phyloP scores from a whole-genome alignment of 2,888 invertebrate species.

The Girardia tigrina region DNA sequence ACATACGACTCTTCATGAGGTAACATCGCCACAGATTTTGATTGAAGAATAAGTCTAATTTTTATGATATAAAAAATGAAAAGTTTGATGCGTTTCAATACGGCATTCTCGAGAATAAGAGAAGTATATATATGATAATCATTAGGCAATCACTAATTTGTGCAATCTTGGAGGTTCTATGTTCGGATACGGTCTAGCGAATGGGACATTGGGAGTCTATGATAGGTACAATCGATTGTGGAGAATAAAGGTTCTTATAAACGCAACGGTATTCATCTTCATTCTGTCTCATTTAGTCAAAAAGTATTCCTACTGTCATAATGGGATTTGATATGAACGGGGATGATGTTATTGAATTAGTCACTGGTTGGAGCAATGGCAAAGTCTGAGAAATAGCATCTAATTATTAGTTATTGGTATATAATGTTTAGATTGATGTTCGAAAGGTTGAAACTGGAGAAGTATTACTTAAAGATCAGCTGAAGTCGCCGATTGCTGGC shows the following conservation, averaged over 20 bases:
- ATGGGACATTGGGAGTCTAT: constrained; percentile 85
- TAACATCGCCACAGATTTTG: no score
- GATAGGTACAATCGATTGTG: constrained; percentile 54
- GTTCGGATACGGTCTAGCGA: constrained; percentile 74
- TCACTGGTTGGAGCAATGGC: constrained; percentile 73
- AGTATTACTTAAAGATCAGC: constrained; percentile 65
- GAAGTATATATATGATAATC: no score
- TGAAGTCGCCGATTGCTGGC: constrained; percentile 62
- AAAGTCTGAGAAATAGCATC: constrained; percentile 53
- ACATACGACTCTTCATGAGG: no score
- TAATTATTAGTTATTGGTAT: background rate
- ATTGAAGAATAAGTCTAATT: no score
- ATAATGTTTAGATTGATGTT: constrained; percentile 55
- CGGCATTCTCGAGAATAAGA: no score
- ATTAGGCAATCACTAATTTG: constrained; percentile 57
- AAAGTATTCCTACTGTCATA: constrained; percentile 66
- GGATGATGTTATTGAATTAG: constrained; percentile 62
- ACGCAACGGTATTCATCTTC: background rate
- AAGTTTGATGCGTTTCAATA: no score
- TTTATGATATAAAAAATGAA: no score
- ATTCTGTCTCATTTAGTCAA: constrained; percentile 58
- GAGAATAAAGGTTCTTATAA: constrained; percentile 47
- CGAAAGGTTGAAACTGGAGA: constrained; percentile 62
- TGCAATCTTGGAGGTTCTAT: constrained; percentile 48
- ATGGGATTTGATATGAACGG: constrained; percentile 63